A percentile compares a stretch with the other conserved stretches of the same genome.
Evolutionary conservation across 2,797 vertebrate genomes (phyloP).

Genomic region (Urophycis tenuis): DNA sequence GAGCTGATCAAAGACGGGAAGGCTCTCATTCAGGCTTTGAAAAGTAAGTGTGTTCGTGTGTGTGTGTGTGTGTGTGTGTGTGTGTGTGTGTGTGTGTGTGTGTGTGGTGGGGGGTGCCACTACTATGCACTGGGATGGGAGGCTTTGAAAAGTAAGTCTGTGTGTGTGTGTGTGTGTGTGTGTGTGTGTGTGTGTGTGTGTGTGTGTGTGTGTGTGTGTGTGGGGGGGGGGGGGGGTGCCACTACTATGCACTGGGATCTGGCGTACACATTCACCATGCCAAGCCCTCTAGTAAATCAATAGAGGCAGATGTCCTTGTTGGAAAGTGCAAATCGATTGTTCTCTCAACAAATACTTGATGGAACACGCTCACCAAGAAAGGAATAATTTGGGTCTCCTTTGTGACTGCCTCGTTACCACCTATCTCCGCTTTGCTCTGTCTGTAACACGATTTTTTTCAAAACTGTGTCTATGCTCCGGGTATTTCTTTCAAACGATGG

Average conservation of each 20-base stretch:
- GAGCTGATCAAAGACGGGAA: slow-evolving; percentile 81
- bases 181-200: slow-evolving; percentile 3
- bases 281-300: not conserved
- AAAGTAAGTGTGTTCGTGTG: slow-evolving; percentile 65
- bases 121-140: slow-evolving; percentile 9
- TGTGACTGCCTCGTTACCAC: not conserved
- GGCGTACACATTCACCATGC: not conserved
- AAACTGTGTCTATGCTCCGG: not conserved
- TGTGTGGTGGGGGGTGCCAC: not conserved
- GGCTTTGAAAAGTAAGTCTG: slow-evolving; percentile 74
- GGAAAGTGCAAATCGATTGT: not conserved
- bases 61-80: slow-evolving; percentile 15
- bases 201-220: not conserved
- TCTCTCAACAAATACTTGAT: not conserved
- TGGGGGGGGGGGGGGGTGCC: not conserved
- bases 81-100: slow-evolving; percentile 1
- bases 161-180: slow-evolving; percentile 3
- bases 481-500: not conserved
- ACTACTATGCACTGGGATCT: not conserved
- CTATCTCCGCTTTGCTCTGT: not conserved
- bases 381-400: not conserved
- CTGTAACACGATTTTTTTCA: not conserved
- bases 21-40: slow-evolving; percentile 73
- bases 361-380: not conserved
- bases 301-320: not conserved